Base-by-base conservation (phyloP, 1,140 invertebrate species). In the Stegodyphus mimosarum region DNA sequence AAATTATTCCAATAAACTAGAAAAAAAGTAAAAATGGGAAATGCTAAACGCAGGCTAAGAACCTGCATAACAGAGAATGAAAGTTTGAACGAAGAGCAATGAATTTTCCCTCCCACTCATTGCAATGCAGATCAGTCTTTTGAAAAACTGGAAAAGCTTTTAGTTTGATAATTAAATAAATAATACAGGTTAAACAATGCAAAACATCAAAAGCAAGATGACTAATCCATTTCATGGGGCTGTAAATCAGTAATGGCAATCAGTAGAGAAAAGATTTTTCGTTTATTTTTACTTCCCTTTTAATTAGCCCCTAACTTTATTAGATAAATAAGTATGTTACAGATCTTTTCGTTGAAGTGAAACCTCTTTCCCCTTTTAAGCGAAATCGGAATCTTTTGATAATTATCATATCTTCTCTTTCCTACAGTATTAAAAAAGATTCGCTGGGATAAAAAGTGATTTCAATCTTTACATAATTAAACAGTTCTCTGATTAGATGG, bases 391-490 rank as follows among this genome's bases (percentile, higher is more conserved):
- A 63, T 48, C 71, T 74, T 83, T 83, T 83, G 69, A 50, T 83
- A 83, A 83, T 83, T 83, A 83, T 52, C 77, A 71, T 80, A 55
- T 60, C 52, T 80, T 71, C 67, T 18, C 55, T 66, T 49, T 9
- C 53, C 50, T 51, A 17, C 51, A 48, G 48, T 5, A 13, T 10
- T 11, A 6, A 49, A 64, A 76, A 76, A 76, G 49, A 66, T 48
- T 2, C 60, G 48, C 49, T 72, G 6, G 9, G 18, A n/a, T 63
- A 71, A 60, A 71, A 71, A 74, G 52, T 18, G 13, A 11, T 51
- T 83, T 74, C 80, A 83, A 83, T 83, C 80, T 83, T 83, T 74
- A 18, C 60, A 74, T 83, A 83, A 83, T 83, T 83, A 83, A 83
- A 83, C 71, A 74, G 52, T 74, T 72, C 66, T 51, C 50, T 74